Evolutionary conservation across 2,888 invertebrate genomes (phyloP).

Genomic region (Pyrrhosoma nymphula): DNA sequence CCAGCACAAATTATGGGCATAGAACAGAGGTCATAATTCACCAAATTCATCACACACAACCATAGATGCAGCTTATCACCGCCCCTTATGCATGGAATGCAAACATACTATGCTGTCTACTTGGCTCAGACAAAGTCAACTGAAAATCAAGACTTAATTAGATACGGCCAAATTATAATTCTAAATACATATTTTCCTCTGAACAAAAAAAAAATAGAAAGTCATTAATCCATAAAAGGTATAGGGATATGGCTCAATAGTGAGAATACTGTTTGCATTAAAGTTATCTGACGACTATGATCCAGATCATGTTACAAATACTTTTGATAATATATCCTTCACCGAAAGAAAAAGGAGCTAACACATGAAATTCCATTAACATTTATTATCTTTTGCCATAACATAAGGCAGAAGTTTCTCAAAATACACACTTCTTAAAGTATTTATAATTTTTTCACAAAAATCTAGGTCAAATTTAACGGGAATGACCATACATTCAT

Average conservation of each 20-base stretch:
- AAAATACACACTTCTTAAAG: no score
- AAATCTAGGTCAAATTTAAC: no score
- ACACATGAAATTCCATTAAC: neutral
- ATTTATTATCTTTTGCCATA: no score
- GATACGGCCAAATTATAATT: neutral
- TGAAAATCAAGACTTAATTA: neutral
- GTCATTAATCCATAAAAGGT: neutral
- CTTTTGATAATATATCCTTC: constrained; percentile 44
- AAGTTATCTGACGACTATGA: neutral
- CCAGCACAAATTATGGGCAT: neutral
- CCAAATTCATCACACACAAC: constrained; percentile 22
- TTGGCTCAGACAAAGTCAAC: neutral
- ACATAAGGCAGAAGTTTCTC: no score
- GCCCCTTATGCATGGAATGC: constrained; percentile 50
- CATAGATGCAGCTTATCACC: neutral
- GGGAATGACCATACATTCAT: no score
- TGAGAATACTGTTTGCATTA: constrained; percentile 47
- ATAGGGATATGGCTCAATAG: neutral
- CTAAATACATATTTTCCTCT: neutral
- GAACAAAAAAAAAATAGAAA: neutral
- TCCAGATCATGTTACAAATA: constrained; percentile 42
- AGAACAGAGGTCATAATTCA: neutral
- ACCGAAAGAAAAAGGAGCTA: constrained; percentile 7
- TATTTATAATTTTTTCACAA: no score
- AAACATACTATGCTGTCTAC: neutral